Evolutionary conservation across 2,113 vertebrate species (phyloP), one percentile per base, ranked within the genome.

Genomic region (Montifringilla adamsi): DNA sequence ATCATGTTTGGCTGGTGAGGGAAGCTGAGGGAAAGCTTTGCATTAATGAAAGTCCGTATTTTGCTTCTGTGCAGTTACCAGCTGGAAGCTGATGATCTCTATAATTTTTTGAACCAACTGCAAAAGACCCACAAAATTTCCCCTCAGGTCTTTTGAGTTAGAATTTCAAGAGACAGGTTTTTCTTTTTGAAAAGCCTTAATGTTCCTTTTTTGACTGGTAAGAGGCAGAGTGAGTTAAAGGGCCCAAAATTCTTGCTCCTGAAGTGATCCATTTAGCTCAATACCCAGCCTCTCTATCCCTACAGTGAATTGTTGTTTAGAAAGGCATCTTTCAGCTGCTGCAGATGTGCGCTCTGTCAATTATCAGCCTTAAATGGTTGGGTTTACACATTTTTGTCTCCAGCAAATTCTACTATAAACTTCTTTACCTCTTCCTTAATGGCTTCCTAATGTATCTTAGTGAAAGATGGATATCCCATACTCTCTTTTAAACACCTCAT

Each of bases 401-500:
- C 74, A 67, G 64, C 70, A 96, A 89, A 97, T 95, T 95, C 95
- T 89, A 50, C 83, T 83, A 82, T 92, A 93, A 94, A 95, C 94
- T 95, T 94, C 81, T 90, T 88, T 92, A 88, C 84, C 86, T 84
- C 93, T 94, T 90, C 73, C 87, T 96, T 97, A 97, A 97, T 96
- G 94, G 94, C 46, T 96, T 96, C 86, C 81, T 97, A 95, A 97
- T 95, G 95, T 70, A 93, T 90, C 95, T 95, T 96, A 88, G 84
- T 95, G 91, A 97, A 97, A 96, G 94, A 96, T 88, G 84, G 88
- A 87, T 97, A 96, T 96, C 86, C 93, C 63, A 1, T 43, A 74
- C 79, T 94, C 87, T 88, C 77, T 82, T 93, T 91, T 80, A 95
- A 96, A 96, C 91, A 95, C 82, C 67, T 93, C 91, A 87, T 97